Base-by-base conservation (phyloP, 2,888 invertebrate species). In the Caradrina clavipalpis region DNA sequence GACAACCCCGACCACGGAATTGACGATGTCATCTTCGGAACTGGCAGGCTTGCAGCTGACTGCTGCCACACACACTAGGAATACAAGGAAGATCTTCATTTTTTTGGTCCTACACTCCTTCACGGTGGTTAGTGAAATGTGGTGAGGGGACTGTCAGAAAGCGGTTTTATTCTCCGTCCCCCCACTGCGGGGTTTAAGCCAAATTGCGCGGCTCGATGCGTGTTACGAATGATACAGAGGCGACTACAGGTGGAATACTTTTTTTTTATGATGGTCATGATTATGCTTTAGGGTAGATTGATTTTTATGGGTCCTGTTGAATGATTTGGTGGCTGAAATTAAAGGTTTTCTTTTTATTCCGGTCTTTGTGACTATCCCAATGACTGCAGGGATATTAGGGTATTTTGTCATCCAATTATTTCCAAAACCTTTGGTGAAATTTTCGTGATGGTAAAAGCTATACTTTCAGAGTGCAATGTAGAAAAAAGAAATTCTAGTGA, bases 1-100 rank as follows among this genome's bases (percentile, higher is more conserved):
- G 85, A 98, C 96, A 85, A 97, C 97, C 81, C 96, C 96, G 76
- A 97, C 92, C 60, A 97, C 97, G 53, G 97, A 97, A 59, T 96
- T 96, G 82, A 97, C 89, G 78, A 95, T 91, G 81, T 96, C 96
- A 59, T 96, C 96, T 65, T 97, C 96, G 68, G 96, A 96, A 56
- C 93, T 92, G 0, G 95, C 91, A 0, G 96, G 96, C 86, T 95
- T 96, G 64, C 94, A 92, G 74, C 89, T 90, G 69, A 94, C 96
- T 71, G 95, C 92, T 55, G 96, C 94, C 78, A 94, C 94, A 87
- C 96, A 95, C 87, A 96, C 92, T 88, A 97, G 82, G 79, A 96
- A 90, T 77, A 96, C 80, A 81, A 94, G 86, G 84, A 95, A 90
- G 85, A 89, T 88, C 93, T 96, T 97, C 92, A 97, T 96, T 77